phyloP scores from a whole-genome alignment of 2,797 vertebrate genomes.

The Gastrophryne carolinensis region DNA sequence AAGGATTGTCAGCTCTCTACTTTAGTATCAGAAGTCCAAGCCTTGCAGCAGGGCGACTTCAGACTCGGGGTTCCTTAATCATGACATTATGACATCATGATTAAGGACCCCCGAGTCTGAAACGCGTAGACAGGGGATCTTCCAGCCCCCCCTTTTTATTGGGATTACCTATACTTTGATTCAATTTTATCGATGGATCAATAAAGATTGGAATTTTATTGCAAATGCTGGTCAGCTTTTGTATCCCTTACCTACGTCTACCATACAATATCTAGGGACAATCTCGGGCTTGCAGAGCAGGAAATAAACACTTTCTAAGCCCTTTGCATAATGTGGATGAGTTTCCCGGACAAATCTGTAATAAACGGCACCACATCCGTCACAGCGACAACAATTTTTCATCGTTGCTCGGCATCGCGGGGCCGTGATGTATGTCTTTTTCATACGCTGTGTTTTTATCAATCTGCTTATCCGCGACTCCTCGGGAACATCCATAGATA shows the following conservation, averaged over 20 bases:
- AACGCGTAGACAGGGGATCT: no score
- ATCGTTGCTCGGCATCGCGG: neutral
- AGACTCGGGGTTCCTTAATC: no score
- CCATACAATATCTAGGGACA: neutral
- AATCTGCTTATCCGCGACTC: slow-evolving; percentile 15
- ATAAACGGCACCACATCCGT: slow-evolving; percentile 14
- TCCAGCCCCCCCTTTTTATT: no score
- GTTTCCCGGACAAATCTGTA: slow-evolving; percentile 4
- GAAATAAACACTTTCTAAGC: neutral
- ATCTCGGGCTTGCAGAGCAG: neutral
- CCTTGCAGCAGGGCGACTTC: no score
- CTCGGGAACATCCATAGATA: slow-evolving; percentile 16
- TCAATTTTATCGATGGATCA: no score
- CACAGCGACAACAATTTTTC: slow-evolving; percentile 11
- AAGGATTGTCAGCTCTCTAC: no score
- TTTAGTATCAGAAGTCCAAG: no score
- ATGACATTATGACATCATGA: no score
- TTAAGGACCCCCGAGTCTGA: no score
- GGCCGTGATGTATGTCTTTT: slow-evolving; percentile 21
- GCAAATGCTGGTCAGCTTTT: no score
- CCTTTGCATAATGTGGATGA: slow-evolving; percentile 3
- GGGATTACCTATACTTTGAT: no score
- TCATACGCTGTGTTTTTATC: slow-evolving; percentile 22
- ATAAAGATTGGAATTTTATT: no score
- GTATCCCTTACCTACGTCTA: neutral